These are phyloP conservation scores for Lepidonotus clava DNA, from an alignment of 2,888 invertebrate species.

Conservation along the genomic window DNA sequence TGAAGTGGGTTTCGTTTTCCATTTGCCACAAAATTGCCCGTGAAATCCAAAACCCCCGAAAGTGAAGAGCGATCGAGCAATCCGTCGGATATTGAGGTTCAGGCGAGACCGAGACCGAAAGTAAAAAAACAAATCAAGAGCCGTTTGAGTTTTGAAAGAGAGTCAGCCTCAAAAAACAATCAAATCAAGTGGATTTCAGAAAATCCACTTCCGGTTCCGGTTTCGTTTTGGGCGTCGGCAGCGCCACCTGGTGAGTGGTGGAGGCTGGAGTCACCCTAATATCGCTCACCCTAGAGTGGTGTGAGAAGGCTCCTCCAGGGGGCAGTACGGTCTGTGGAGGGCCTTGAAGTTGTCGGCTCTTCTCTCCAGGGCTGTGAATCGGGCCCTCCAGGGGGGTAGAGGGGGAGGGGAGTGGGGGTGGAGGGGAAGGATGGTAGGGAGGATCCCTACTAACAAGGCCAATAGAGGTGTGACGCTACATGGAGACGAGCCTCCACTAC, in stretches of 20 bases:
- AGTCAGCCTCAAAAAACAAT: neutral
- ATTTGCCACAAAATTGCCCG: neutral
- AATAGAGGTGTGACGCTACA: no score
- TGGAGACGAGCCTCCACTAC: no score
- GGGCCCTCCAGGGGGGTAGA: slow-evolving; percentile 23
- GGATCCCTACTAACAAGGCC: slow-evolving; percentile 48
- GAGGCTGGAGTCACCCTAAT: neutral
- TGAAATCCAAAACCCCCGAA: slow-evolving; percentile 20
- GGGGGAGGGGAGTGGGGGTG: neutral
- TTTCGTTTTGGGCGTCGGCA: no score
- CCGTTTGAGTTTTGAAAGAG: no score
- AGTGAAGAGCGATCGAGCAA: neutral
- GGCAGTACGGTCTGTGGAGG: no score
- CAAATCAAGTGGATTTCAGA: neutral
- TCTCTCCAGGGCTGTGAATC: no score
- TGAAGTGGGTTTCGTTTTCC: neutral
- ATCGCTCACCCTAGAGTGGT: slow-evolving; percentile 7
- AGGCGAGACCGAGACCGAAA: neutral
- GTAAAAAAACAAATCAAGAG: neutral
- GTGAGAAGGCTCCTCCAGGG: slow-evolving; percentile 30
- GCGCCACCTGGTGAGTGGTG: slow-evolving; percentile 22
- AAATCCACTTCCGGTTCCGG: slow-evolving; percentile 17
- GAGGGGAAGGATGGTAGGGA: no score
- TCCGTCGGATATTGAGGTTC: no score
- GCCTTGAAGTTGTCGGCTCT: no score